Percentiles rank a stretch among this genome's conserved stretches.
Evolutionary conservation across 2,888 invertebrate species (phyloP).

Genomic region (Sthenelais limicola): DNA sequence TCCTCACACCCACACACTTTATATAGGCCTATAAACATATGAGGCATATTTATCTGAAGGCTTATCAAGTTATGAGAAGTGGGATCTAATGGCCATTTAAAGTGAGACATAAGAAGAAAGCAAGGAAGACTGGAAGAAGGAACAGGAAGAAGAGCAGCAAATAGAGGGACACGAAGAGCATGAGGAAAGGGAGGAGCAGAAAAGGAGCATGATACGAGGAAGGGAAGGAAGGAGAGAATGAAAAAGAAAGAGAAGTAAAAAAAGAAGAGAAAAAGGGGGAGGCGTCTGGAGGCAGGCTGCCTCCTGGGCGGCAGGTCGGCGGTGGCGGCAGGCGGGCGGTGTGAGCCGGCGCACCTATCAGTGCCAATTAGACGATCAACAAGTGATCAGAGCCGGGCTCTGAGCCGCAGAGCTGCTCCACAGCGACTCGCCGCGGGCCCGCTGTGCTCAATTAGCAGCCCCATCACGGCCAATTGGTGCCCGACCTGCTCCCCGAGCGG

Average conservation of each 20-base stretch:
- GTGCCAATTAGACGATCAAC: slow-evolving; percentile 33
- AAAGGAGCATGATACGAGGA: too few species aligned
- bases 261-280: neutral
- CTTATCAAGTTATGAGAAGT: too few species aligned
- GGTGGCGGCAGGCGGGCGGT: slow-evolving; percentile 5
- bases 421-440: slow-evolving; percentile 23
- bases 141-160: neutral
- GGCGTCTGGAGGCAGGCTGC: slow-evolving; percentile 8
- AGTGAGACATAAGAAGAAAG: too few species aligned
- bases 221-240: neutral
- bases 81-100: too few species aligned
- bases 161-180: neutral
- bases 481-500: neutral
- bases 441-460: slow-evolving; percentile 40
- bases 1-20: too few species aligned
- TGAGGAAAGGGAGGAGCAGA: neutral
- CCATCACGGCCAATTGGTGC: slow-evolving; percentile 38
- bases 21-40: too few species aligned
- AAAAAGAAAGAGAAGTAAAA: neutral
- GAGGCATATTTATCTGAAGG: too few species aligned
- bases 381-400: slow-evolving; percentile 36
- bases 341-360: slow-evolving; percentile 22
- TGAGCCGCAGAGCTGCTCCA: slow-evolving; percentile 10
- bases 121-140: neutral
- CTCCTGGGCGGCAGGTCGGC: neutral